Base-by-base conservation (phyloP, 1,140 invertebrate species). In the Grapholita molesta region DNA sequence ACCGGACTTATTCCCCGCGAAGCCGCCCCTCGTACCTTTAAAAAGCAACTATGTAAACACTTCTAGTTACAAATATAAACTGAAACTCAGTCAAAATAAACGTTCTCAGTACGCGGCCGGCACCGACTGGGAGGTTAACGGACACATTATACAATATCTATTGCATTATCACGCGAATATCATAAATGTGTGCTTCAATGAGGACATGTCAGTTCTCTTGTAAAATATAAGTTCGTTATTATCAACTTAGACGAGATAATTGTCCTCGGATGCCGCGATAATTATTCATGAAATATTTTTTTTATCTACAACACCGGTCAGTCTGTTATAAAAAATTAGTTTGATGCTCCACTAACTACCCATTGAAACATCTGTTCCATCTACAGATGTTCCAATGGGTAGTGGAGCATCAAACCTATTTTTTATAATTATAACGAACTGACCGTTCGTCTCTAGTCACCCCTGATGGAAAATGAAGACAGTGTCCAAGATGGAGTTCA, bases 1-100 rank as follows among this genome's bases (percentile, higher is more conserved):
- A 24, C 21, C 25, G 35, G 64, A 30, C 30, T 64, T 57, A 66
- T 67, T 68, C 70, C 30, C 24, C 55, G 9, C 25, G 4, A 12
- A 52, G 25, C 55, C 55, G 55, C 73, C 76, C 53, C 69, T 73
- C 61, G 53, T 42, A 75, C 79, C 78, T 79, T 81, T 75, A 77
- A 66, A 72, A 76, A 35, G 61, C 66, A 69, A 42, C 67, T 11
- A 53, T 25, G 55, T 61, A 28, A 61, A 61, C 24, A 61, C 24
- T 48, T 61, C 55, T 15, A 32, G 55, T 61, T 61, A 61, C 30
- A 61, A 61, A 61, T 28, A 61, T 5, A 61, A 55, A 23, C 11
- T 61, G 18, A 61, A 61, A 61, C n/a, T 12, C 55, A 61, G 55
- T 61, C 55, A 61, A 61, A 61, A 61, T 61, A 61, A 61, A 61